phyloP scores from a whole-genome alignment of 2,888 invertebrate genomes.

The Trachelus troglodyta region DNA sequence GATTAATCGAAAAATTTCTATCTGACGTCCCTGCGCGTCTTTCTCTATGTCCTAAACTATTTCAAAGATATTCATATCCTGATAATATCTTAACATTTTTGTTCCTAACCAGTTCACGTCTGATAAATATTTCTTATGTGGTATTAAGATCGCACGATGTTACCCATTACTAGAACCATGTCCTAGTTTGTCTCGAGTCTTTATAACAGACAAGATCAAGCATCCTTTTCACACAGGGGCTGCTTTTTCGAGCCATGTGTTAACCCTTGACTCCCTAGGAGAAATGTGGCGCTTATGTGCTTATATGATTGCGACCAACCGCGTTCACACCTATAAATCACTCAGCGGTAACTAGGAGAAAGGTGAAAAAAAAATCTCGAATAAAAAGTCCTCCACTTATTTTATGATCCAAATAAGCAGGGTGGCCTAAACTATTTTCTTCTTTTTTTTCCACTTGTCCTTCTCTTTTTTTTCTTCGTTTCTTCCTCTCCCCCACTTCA shows the following conservation, averaged over 20 bases:
- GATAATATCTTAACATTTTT: too few relatives aligned
- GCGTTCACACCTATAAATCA: constrained; percentile 36
- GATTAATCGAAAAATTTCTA: too few relatives aligned
- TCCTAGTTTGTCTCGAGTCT: too few relatives aligned
- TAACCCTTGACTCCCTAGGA: constrained; percentile 17
- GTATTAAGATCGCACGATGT: too few relatives aligned
- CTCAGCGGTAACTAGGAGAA: constrained; percentile 23
- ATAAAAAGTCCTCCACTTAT: constrained; percentile 28
- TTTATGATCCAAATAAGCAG: constrained; percentile 27
- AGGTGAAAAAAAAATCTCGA: constrained; percentile 22
- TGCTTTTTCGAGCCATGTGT: constrained; percentile 18
- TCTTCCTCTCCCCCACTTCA: not conserved
- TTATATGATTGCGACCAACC: constrained; percentile 17
- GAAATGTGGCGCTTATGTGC: constrained; percentile 13
- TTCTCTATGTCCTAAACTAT: too few relatives aligned
- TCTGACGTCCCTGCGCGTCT: too few relatives aligned
- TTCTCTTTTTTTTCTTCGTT: not conserved
- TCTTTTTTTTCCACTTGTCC: not conserved
- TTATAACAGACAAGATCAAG: too few relatives aligned
- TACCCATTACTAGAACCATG: too few relatives aligned
- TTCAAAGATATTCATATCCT: too few relatives aligned
- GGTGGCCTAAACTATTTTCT: constrained; percentile 11
- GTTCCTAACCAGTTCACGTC: too few relatives aligned
- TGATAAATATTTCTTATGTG: too few relatives aligned
- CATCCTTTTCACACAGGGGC: not conserved